These are phyloP conservation scores for Riptortus pedestris DNA, from an alignment of 1,140 invertebrate genomes.

Conservation along the genomic window DNA sequence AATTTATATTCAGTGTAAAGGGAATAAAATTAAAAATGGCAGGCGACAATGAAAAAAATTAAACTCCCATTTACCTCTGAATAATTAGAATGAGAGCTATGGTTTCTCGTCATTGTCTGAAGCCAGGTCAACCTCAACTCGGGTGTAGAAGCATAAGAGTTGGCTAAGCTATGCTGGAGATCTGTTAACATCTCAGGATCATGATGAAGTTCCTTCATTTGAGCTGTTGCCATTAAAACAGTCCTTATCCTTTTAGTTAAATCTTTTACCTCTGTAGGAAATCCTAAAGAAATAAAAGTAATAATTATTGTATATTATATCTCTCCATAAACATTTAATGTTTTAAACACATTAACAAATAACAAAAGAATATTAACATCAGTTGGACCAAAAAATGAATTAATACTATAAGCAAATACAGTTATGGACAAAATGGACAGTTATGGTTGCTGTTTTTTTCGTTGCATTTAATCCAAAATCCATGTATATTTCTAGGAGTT, in stretches of 20 bases:
- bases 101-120: slow-evolving; percentile 79
- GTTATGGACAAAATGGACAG: too few relatives aligned
- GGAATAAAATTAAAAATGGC: too few relatives aligned
- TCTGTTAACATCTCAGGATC: slow-evolving; percentile 85
- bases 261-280: slow-evolving; percentile 82
- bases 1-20: too few relatives aligned
- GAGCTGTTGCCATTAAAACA: slow-evolving; percentile 84
- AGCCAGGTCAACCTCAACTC: slow-evolving; percentile 88
- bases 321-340: too few relatives aligned
- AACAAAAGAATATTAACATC: too few relatives aligned
- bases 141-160: slow-evolving; percentile 88
- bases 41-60: too few relatives aligned
- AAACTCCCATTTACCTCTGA: slow-evolving; percentile 62
- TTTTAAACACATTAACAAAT: too few relatives aligned
- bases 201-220: slow-evolving; percentile 77
- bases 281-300: slow-evolving; percentile 42
- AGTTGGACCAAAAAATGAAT: too few relatives aligned
- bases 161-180: slow-evolving; percentile 84
- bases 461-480: too few relatives aligned
- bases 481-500: too few relatives aligned
- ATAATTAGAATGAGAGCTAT: slow-evolving; percentile 64
- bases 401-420: too few relatives aligned
- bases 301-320: background rate
- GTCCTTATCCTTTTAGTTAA: slow-evolving; percentile 83
- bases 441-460: too few relatives aligned